These are phyloP conservation scores for Buceros bicornis DNA, from an alignment of 2,797 vertebrate genomes.

Conservation along the genomic window DNA sequence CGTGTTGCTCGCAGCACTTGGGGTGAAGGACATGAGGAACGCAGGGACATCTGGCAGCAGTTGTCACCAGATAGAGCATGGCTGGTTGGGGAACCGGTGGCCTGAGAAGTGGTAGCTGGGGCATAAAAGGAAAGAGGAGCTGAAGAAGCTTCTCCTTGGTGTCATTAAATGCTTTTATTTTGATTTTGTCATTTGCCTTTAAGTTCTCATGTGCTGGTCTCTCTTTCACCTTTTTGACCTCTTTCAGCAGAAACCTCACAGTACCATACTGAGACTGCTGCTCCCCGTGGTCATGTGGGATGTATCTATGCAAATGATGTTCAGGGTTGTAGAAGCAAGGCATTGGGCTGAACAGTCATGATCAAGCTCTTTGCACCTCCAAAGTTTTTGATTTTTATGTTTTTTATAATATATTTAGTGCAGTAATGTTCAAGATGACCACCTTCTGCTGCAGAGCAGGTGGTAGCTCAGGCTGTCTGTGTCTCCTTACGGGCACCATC, in stretches of 20 bases:
- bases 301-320: rapidly evolving
- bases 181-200: neutral
- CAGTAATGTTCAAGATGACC: neutral
- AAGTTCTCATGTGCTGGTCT: neutral
- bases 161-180: neutral
- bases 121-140: neutral
- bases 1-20: neutral
- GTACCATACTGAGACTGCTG: no score
- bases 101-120: neutral
- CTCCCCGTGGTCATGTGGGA: neutral
- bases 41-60: no score
- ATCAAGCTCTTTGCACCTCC: neutral
- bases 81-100: rapidly evolving
- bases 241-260: neutral
- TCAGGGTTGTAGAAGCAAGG: neutral
- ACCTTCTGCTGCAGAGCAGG: neutral
- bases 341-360: neutral
- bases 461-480: neutral
- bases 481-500: neutral
- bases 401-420: neutral
- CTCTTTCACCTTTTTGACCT: neutral
- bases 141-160: neutral
- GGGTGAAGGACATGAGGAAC: neutral
- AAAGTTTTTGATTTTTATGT: neutral
- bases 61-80: neutral